Evolutionary conservation across 2,888 invertebrate genomes (phyloP).

Genomic region (Stomorhina lunata): DNA sequence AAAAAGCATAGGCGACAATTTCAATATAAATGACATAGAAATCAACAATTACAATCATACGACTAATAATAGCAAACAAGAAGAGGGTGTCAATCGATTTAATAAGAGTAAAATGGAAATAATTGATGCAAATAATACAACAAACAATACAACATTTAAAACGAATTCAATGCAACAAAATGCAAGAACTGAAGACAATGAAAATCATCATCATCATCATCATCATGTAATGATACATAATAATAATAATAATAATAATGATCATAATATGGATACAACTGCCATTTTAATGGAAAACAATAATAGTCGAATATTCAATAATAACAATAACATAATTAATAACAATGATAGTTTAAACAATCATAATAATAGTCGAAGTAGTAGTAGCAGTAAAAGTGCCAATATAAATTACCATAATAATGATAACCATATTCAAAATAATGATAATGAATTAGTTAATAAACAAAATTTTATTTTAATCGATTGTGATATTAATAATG

Average conservation of each 20-base stretch:
- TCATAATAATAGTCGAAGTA: slow-evolving; percentile 51
- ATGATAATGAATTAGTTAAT: slow-evolving; percentile 21
- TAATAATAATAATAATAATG: slow-evolving; percentile 52
- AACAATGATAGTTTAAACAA: slow-evolving; percentile 47
- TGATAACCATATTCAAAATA: slow-evolving; percentile 15
- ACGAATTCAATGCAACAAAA: slow-evolving; percentile 64
- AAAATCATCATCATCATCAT: no score
- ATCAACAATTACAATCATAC: slow-evolving; percentile 25
- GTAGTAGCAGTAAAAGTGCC: slow-evolving; percentile 56
- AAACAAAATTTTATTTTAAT: slow-evolving; percentile 30
- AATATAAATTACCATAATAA: slow-evolving; percentile 47
- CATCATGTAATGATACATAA: no score
- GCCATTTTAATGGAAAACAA: slow-evolving; percentile 8
- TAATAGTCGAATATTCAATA: slow-evolving; percentile 15
- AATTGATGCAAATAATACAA: slow-evolving; percentile 52
- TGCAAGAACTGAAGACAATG: no score
- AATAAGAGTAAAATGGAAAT: slow-evolving; percentile 32
- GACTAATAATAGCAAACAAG: slow-evolving; percentile 21
- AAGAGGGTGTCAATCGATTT: slow-evolving; percentile 37
- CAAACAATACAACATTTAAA: slow-evolving; percentile 39
- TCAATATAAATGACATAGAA: slow-evolving; percentile 28
- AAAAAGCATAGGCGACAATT: slow-evolving; percentile 33
- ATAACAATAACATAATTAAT: slow-evolving; percentile 37
- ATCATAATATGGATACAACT: slow-evolving; percentile 2
- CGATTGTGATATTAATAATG: slow-evolving; percentile 58